Percentiles rank a stretch among this genome's conserved stretches.
Conservation (phyloP, 2,888 invertebrate species). For the Dolichopus griseipennis region DNA sequence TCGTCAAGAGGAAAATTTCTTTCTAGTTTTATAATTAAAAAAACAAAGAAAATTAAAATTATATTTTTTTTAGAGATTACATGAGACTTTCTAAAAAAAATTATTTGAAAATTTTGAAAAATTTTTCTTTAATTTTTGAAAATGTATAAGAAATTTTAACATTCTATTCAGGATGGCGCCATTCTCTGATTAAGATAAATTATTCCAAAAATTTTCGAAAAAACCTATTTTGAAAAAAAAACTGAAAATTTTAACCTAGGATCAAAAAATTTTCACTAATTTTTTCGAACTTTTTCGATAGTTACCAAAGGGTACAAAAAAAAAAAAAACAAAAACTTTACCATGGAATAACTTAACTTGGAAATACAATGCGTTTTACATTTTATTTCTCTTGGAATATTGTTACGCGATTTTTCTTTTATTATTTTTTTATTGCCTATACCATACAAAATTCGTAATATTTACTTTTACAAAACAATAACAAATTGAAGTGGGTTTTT, state of each 20-base stretch:
- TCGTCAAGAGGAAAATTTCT: too few relatives aligned
- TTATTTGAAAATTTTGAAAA: too few relatives aligned
- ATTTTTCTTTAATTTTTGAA: too few relatives aligned
- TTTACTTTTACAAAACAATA: too few relatives aligned
- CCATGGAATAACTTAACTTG: neutral
- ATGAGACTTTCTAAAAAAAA: too few relatives aligned
- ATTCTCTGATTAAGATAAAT: neutral
- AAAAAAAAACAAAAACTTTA: neutral
- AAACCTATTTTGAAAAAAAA: neutral
- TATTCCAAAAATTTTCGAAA: neutral
- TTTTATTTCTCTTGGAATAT: neutral
- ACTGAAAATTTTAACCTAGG: neutral
- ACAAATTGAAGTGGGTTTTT: too few relatives aligned
- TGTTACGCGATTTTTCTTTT: neutral
- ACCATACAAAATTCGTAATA: neutral
- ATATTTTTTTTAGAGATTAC: too few relatives aligned
- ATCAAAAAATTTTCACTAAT: neutral
- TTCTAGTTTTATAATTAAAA: too few relatives aligned
- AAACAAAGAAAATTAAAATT: too few relatives aligned
- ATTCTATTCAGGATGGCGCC: neutral
- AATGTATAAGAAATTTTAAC: too few relatives aligned
- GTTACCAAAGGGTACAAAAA: neutral
- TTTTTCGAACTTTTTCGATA: neutral
- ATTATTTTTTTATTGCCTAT: neutral
- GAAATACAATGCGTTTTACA: neutral